Conservation (phyloP, 2,888 invertebrate species). For the Pyrrhia umbra region DNA sequence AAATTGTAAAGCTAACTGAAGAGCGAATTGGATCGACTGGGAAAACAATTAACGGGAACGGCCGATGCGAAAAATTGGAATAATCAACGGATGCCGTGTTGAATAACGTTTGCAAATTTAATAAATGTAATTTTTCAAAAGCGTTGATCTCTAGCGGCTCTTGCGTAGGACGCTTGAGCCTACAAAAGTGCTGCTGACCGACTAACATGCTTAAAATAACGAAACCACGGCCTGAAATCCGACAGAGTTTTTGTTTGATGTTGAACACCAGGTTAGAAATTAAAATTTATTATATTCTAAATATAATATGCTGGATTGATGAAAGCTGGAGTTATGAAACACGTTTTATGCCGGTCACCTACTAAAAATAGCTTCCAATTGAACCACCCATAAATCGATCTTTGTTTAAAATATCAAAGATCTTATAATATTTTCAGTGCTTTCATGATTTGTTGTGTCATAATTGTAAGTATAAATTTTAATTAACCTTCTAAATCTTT, state of each 20-base stretch:
- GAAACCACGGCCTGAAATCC: constrained; percentile 44
- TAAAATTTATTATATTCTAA: constrained; percentile 31
- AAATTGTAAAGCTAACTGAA: constrained; percentile 88
- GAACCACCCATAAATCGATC: constrained; percentile 1
- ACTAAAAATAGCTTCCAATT: not conserved
- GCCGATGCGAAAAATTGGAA: constrained; percentile 84
- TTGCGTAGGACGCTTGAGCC: constrained; percentile 57
- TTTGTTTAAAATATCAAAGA: constrained; percentile 13
- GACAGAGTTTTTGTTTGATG: constrained; percentile 48
- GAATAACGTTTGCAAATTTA: constrained; percentile 76
- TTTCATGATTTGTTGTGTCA: constrained; percentile 13
- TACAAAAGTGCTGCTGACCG: constrained; percentile 62
- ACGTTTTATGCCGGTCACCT: not conserved
- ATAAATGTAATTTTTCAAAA: constrained; percentile 81
- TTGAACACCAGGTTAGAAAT: constrained; percentile 19
- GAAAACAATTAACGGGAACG: constrained; percentile 85
- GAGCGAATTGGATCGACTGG: constrained; percentile 83
- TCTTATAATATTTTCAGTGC: not conserved
- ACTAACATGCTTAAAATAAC: constrained; percentile 63
- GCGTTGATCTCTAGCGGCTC: constrained; percentile 61
- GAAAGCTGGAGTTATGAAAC: constrained; percentile 2
- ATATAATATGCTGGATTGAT: constrained; percentile 1
- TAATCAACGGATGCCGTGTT: constrained; percentile 80
- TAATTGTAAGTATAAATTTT: constrained; percentile 15
- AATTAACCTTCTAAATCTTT: constrained; percentile 32